phyloP scores from a whole-genome alignment of 1,140 invertebrate species.

The Bacillus rossius region DNA sequence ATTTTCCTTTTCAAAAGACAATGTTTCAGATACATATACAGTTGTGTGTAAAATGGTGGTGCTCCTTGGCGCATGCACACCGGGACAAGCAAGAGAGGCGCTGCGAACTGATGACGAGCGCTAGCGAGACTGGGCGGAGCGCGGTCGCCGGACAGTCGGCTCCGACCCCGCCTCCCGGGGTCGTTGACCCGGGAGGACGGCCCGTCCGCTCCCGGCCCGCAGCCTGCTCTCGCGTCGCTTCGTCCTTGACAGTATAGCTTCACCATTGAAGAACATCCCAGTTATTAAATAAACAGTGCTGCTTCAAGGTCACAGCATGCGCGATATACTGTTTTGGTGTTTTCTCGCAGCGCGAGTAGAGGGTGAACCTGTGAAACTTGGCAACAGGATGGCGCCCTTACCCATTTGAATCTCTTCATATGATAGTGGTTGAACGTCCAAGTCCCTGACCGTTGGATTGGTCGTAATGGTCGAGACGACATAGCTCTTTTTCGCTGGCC shows the following conservation, averaged over 20 bases:
- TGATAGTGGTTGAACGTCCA: too few species aligned
- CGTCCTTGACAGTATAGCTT: background rate
- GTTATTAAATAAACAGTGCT: too few species aligned
- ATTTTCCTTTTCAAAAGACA: too few species aligned
- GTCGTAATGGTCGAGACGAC: too few species aligned
- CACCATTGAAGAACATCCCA: background rate
- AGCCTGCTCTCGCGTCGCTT: too few species aligned
- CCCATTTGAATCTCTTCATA: too few species aligned
- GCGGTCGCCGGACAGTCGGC: background rate
- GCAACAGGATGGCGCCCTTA: too few species aligned
- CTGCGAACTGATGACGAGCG: background rate
- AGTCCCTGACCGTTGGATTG: too few species aligned
- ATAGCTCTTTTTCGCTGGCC: too few species aligned
- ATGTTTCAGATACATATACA: too few species aligned
- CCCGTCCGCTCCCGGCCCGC: background rate
- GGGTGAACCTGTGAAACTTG: background rate
- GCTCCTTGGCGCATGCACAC: background rate
- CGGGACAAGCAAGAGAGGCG: background rate
- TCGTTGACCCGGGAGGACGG: background rate
- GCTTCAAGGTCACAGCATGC: too few species aligned
- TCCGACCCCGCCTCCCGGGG: background rate
- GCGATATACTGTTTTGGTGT: background rate
- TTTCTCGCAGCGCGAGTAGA: background rate
- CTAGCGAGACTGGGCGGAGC: constrained; percentile 3
- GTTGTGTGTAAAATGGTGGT: background rate